Conservation (phyloP, 2,797 vertebrate species). For the Malurus leucopterus region DNA sequence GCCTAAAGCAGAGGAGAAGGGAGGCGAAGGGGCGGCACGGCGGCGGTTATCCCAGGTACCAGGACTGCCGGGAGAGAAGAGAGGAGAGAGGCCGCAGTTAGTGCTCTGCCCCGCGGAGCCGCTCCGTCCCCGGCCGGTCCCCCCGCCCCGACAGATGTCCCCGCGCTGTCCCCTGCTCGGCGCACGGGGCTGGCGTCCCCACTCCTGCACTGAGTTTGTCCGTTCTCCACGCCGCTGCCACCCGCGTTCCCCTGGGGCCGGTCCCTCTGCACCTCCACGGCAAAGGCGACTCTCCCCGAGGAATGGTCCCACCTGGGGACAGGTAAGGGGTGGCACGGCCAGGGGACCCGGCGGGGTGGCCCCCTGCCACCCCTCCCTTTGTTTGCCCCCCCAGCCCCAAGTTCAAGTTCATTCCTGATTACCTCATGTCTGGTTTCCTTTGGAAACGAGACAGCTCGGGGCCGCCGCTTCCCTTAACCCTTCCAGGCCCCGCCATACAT, state of each 20-base stretch:
- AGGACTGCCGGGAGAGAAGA: constrained; percentile 78
- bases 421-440: constrained; percentile 85
- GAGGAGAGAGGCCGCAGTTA: background rate
- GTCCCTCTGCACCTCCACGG: background rate
- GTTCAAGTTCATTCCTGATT: constrained; percentile 76
- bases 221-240: background rate
- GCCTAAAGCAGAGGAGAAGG: constrained; percentile 61
- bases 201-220: background rate
- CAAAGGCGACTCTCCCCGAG: background rate
- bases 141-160: background rate
- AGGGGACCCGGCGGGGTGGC: background rate
- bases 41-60: constrained; percentile 92
- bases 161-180: background rate
- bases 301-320: background rate
- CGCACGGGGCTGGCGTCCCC: background rate
- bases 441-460: constrained; percentile 79
- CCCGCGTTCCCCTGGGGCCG: no score
- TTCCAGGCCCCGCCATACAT: background rate
- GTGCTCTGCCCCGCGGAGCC: background rate
- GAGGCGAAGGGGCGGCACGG: constrained; percentile 51
- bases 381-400: constrained; percentile 44
- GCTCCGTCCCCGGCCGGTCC: background rate
- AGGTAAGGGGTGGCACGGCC: background rate
- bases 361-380: background rate
- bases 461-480: constrained; percentile 52